Conservation (phyloP, 2,888 invertebrate species). For the Malthinus flaveolus region DNA sequence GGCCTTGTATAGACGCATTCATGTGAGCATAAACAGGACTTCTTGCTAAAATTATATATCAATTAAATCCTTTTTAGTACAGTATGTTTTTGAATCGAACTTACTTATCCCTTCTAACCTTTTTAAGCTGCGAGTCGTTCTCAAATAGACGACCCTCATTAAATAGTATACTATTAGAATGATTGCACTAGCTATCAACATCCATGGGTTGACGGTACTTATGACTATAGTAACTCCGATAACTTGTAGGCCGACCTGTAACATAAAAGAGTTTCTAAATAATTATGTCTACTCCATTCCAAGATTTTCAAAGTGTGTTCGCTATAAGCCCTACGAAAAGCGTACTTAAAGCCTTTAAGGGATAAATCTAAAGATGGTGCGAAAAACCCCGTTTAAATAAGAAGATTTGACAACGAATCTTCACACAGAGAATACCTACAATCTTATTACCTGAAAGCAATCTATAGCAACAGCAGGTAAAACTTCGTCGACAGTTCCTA, state of each 20-base stretch:
- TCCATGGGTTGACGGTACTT: slow-evolving; percentile 70
- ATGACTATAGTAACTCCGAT: slow-evolving; percentile 69
- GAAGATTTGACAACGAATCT: too few relatives aligned
- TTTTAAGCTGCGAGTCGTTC: slow-evolving; percentile 75
- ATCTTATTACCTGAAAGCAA: not conserved
- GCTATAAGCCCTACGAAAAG: too few relatives aligned
- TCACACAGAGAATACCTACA: too few relatives aligned
- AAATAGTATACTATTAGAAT: slow-evolving; percentile 67
- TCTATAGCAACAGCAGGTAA: slow-evolving; percentile 49
- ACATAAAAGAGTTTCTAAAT: too few relatives aligned
- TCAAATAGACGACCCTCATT: slow-evolving; percentile 69
- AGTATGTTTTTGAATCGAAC: slow-evolving; percentile 39
- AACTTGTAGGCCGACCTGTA: slow-evolving; percentile 58
- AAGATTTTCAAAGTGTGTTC: too few relatives aligned
- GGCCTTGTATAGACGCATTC: slow-evolving; percentile 70
- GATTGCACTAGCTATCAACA: slow-evolving; percentile 66
- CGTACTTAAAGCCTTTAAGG: too few relatives aligned
- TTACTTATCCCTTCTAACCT: slow-evolving; percentile 70
- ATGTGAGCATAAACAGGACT: slow-evolving; percentile 76
- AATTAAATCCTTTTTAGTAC: too few relatives aligned
- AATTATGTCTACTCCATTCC: too few relatives aligned
- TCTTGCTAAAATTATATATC: slow-evolving; percentile 61
- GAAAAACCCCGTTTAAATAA: too few relatives aligned
- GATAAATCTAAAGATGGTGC: too few relatives aligned
- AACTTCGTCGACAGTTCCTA: slow-evolving; percentile 62